These are phyloP conservation scores for Rotaria macrura DNA, from an alignment of 2,888 invertebrate genomes.

Conservation along the genomic window DNA sequence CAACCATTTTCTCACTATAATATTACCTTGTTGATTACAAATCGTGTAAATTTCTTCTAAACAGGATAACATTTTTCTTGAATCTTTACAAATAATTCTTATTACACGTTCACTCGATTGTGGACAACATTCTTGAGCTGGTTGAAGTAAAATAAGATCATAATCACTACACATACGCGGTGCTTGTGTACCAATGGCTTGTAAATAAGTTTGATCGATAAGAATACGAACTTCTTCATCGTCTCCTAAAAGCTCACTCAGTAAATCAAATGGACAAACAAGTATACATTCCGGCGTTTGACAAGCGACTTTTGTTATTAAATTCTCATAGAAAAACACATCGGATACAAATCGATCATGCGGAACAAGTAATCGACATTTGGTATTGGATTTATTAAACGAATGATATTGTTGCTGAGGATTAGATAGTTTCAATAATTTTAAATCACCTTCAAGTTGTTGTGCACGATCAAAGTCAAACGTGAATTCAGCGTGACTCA, in stretches of 20 bases:
- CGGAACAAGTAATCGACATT: constrained; percentile 19
- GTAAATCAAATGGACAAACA: background rate
- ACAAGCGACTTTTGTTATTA: background rate
- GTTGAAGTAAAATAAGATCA: background rate
- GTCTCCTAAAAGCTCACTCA: background rate
- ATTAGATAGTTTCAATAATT: constrained; percentile 7
- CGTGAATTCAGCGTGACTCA: background rate
- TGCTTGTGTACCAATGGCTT: background rate
- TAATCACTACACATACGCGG: background rate
- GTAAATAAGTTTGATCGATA: constrained; percentile 16
- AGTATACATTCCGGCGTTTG: background rate
- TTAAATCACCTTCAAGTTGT: background rate
- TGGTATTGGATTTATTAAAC: background rate
- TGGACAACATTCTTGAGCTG: constrained; percentile 13
- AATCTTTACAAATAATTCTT: background rate
- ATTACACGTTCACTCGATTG: constrained; percentile 6
- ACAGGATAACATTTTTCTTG: background rate
- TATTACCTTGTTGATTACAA: background rate
- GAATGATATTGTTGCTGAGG: background rate
- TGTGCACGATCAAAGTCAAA: background rate
- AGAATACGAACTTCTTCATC: background rate
- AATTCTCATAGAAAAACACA: too few relatives aligned
- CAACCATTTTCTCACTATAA: background rate
- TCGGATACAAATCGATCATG: background rate
- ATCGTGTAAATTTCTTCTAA: constrained; percentile 6